Percentiles rank a stretch among this genome's conserved stretches.
Conservation (phyloP, 2,888 invertebrate genomes). For the Leistus spinibarbis region DNA sequence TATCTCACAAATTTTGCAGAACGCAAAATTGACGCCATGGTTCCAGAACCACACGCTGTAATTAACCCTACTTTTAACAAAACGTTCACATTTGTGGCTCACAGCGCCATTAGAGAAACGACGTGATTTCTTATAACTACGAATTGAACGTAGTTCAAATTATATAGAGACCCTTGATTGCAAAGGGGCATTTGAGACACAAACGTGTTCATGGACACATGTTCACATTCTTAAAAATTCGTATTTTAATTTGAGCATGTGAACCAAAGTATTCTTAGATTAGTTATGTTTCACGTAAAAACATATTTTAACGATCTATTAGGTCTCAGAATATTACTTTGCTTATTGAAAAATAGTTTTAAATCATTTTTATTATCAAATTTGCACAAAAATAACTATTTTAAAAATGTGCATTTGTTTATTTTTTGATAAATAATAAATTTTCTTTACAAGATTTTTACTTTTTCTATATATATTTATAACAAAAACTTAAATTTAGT, state of each 20-base stretch:
- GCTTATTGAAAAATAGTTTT: neutral
- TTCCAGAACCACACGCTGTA: conserved; percentile 30
- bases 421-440: conserved; percentile 11
- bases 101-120: neutral
- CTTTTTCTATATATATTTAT: neutral
- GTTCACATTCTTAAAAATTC: too few relatives aligned
- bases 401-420: conserved; percentile 11
- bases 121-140: neutral
- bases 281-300: too few relatives aligned
- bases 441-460: conserved; percentile 10
- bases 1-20: conserved; percentile 77
- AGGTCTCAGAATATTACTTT: too few relatives aligned
- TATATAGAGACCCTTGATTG: too few relatives aligned
- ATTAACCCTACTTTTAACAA: conserved; percentile 20
- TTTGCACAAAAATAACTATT: conserved; percentile 5
- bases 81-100: neutral
- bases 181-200: too few relatives aligned
- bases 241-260: neutral
- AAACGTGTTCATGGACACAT: too few relatives aligned
- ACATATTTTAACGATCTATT: too few relatives aligned
- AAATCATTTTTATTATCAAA: neutral
- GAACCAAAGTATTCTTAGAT: neutral
- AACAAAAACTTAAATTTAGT: conserved; percentile 4
- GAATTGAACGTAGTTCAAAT: too few relatives aligned
- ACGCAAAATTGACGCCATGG: conserved; percentile 71